Conservation (phyloP, 53 echinoderm and acorn worm genomes). For the Paracentrotus lividus region DNA sequence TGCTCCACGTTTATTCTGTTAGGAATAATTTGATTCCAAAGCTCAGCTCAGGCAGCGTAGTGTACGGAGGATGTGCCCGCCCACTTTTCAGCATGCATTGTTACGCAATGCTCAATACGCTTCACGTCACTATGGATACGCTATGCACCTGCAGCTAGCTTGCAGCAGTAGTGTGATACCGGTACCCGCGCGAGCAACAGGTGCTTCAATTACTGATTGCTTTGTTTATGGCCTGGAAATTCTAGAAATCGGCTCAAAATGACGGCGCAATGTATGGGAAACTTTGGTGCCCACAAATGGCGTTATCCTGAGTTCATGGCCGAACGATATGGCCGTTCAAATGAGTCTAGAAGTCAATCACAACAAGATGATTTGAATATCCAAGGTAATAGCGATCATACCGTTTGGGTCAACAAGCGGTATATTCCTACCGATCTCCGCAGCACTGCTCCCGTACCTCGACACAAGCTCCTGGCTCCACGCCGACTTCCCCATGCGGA, state of each 20-base stretch:
- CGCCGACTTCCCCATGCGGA: conserved; percentile 76
- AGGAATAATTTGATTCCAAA: too few species aligned
- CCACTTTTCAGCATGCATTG: too few species aligned
- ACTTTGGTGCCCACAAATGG: conserved; percentile 93
- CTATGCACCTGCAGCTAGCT: neutral
- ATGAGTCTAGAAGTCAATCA: conserved; percentile 18
- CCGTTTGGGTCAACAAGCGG: conserved; percentile 97
- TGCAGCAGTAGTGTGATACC: too few species aligned
- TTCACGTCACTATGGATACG: conserved; percentile 58
- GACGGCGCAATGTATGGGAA: conserved; percentile 96
- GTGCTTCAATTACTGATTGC: neutral
- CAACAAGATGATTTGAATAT: conserved; percentile 71
- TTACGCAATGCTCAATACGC: neutral
- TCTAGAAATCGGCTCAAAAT: conserved; percentile 64
- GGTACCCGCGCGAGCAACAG: conserved; percentile 36
- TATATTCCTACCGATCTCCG: conserved; percentile 98
- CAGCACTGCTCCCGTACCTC: conserved; percentile 98
- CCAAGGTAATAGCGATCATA: conserved; percentile 76
- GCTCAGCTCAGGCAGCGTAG: too few species aligned
- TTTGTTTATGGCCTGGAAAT: neutral
- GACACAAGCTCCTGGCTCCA: conserved; percentile 92
- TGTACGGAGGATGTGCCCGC: too few species aligned
- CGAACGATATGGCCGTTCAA: conserved; percentile 76
- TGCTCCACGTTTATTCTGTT: too few species aligned
- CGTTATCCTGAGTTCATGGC: conserved; percentile 86